Evolutionary conservation across 2,888 invertebrate species (phyloP), one percentile per base, ranked within the genome.

Genomic region (Acrocyrtus sp.): DNA sequence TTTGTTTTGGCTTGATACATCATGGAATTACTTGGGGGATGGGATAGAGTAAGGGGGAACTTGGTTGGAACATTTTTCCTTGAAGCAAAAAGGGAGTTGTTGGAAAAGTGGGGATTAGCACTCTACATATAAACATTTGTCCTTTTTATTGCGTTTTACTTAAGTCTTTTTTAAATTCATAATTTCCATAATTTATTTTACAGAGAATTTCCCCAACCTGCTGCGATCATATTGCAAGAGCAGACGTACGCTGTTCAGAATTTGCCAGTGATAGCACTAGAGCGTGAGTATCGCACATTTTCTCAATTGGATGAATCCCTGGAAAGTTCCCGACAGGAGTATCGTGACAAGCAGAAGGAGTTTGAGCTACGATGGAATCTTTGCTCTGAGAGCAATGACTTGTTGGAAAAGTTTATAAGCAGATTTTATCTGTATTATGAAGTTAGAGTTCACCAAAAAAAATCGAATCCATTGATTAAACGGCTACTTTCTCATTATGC

Each of bases 11-110:
- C n/a, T n/a, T n/a, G n/a, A n/a, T n/a, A n/a, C n/a, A n/a, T n/a
- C n/a, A 67, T 67, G 67, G 67, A 67, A 50, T n/a, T 67, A 8
- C 47, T 67, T 15, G 67, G 50, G n/a, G 67, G 67, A n/a, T 67
- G 67, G 67, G 41, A 67, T 19, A 26, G 67, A 19, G 67, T 67
- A 15, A 26, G 67, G 22, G 17, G 67, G 43, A 67, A 67, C 51
- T 24, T 67, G 12, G 67, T 67, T 1, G 67, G 67, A 57, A 57
- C 67, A 15, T 67, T 67, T 51, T 67, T 67, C 19, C 41, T 67
- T 6, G 50, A 67, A 22, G 50, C 67, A 12, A 67, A 43, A 17
- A 26, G 57, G 4, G 27, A 41, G 5, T 15, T 51, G 2, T 1
- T 58, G 1, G 67, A 67, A 48, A 15, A 48, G 67, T 67, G 19